Evolutionary conservation across 1,140 invertebrate genomes (phyloP).

Genomic region (Euglossa dilemma): DNA sequence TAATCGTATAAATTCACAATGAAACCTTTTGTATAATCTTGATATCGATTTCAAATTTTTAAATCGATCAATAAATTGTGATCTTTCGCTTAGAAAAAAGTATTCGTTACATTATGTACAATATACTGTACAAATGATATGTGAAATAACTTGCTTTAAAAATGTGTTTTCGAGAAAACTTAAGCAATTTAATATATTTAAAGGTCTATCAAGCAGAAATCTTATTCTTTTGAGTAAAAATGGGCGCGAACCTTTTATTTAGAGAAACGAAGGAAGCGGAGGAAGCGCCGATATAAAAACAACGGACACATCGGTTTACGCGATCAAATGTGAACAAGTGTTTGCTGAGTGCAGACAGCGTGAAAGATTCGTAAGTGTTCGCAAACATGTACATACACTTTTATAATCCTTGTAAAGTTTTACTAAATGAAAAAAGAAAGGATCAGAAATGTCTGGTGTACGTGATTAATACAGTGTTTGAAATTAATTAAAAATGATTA

Average conservation of each 20-base stretch:
- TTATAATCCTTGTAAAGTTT: background rate
- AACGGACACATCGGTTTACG: constrained; percentile 40
- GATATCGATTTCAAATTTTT: background rate
- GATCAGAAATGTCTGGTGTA: background rate
- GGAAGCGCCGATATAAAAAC: constrained; percentile 58
- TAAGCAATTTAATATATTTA: background rate
- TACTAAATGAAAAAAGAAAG: background rate
- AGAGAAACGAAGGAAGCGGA: constrained; percentile 22
- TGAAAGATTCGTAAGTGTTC: constrained; percentile 29
- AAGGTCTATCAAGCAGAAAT: background rate
- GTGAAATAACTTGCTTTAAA: background rate
- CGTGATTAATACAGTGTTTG: background rate
- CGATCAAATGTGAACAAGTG: constrained; percentile 55
- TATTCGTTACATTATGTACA: background rate
- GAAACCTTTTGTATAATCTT: background rate
- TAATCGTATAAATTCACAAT: background rate
- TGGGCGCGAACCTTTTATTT: constrained; percentile 19
- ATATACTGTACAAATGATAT: background rate
- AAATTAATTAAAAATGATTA: background rate
- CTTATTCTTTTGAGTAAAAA: background rate
- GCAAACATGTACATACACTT: background rate
- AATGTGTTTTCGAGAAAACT: too few species aligned
- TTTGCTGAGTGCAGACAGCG: constrained; percentile 37
- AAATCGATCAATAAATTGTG: background rate
- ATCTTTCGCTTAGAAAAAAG: background rate